Evolutionary conservation across 2,888 invertebrate species (phyloP).

Genomic region (Steinernema hermaphroditum): DNA sequence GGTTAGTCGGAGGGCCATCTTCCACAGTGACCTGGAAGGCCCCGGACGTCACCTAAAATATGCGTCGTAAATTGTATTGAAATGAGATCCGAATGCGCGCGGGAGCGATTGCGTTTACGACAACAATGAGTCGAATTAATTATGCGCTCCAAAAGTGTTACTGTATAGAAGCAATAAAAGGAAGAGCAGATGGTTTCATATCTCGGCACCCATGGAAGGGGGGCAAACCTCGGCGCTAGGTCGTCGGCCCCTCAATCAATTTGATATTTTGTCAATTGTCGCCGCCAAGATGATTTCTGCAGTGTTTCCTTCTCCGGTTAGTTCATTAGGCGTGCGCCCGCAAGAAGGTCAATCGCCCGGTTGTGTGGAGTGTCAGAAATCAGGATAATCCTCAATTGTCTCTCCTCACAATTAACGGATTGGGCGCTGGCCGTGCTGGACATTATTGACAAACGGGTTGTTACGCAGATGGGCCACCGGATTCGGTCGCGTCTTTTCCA

Average conservation of each 20-base stretch:
- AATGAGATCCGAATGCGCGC: conserved; percentile 1
- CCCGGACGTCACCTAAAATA: conserved; percentile 3
- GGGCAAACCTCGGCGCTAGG: neutral
- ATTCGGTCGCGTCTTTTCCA: neutral
- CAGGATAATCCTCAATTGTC: conserved; percentile 28
- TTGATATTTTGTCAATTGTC: conserved; percentile 1
- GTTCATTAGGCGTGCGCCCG: conserved; percentile 2
- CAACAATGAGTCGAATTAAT: conserved; percentile 16
- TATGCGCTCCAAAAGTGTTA: conserved; percentile 20
- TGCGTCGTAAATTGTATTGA: neutral
- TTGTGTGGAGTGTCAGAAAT: conserved; percentile 17
- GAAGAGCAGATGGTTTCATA: conserved; percentile 23
- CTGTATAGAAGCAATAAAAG: conserved; percentile 1
- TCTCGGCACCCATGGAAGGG: neutral
- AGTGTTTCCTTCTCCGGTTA: neutral
- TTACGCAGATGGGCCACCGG: conserved; percentile 8
- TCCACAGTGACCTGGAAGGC: conserved; percentile 12
- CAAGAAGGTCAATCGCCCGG: conserved; percentile 6
- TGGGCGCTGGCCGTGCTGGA: neutral
- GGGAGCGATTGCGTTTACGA: conserved; percentile 17
- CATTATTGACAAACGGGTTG: conserved; percentile 21
- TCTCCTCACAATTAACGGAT: conserved; percentile 21
- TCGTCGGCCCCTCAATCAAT: conserved; percentile 14
- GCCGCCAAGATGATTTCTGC: neutral
- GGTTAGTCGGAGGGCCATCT: conserved; percentile 36